phyloP scores from a whole-genome alignment of 2,113 vertebrate species.

The Carettochelys insculpta region DNA sequence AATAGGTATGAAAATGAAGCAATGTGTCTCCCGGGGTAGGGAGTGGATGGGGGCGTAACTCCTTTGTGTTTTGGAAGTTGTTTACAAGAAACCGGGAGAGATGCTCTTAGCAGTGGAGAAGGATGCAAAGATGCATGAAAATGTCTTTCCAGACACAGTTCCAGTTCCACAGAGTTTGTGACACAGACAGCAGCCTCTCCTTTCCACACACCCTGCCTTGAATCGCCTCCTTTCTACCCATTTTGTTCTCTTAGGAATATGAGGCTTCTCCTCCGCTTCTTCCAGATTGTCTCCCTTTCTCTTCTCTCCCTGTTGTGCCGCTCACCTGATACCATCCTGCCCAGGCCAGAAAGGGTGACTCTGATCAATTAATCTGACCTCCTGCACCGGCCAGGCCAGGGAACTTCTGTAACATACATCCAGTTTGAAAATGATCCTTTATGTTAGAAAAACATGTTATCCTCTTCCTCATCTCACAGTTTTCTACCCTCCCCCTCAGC shows the following conservation, averaged over 20 bases:
- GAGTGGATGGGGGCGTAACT: neutral
- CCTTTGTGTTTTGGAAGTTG: neutral
- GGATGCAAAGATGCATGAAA: neutral
- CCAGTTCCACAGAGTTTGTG: neutral
- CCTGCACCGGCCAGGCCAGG: neutral
- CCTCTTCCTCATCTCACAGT: neutral
- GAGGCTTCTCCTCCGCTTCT: neutral
- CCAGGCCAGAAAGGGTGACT: neutral
- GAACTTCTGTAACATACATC: neutral
- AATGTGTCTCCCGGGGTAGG: neutral
- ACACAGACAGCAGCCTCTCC: neutral
- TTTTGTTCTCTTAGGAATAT: neutral
- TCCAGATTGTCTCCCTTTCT: neutral
- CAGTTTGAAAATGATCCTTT: neutral
- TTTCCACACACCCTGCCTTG: neutral
- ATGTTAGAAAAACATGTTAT: neutral
- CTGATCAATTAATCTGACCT: neutral
- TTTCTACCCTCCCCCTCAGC: neutral
- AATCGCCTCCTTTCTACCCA: neutral
- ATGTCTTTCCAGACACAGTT: neutral
- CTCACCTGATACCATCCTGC: too few relatives aligned
- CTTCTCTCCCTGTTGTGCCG: neutral
- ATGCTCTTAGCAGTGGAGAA: neutral
- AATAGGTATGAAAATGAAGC: neutral
- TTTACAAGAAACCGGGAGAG: neutral